A percentile compares a stretch with the other conserved stretches of the same genome.
Conservation (phyloP, 30 jellyfish, hydroid and myxozoan species). For the Turritopsis rubra region DNA sequence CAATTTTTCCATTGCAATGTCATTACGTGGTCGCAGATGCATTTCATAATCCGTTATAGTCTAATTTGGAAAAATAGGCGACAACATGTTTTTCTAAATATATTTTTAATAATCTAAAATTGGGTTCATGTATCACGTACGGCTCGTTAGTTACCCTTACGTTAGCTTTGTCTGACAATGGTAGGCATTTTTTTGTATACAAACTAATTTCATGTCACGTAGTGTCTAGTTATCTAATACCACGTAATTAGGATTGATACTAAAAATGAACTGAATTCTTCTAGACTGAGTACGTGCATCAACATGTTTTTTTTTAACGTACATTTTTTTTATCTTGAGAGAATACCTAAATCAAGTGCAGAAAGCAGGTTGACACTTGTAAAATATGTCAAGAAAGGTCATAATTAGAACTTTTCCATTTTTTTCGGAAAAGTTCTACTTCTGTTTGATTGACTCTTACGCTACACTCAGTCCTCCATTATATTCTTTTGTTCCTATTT, state of each 20-base stretch:
- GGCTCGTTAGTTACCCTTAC: background rate
- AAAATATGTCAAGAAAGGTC: no score
- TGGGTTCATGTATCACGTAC: background rate
- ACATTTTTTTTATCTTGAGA: no score
- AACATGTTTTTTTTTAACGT: no score
- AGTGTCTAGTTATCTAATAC: background rate
- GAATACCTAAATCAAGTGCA: no score
- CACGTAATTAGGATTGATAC: background rate
- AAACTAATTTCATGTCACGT: background rate
- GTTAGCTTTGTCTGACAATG: background rate
- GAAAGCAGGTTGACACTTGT: no score
- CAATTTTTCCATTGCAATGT: background rate
- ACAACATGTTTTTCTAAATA: background rate
- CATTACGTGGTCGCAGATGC: background rate
- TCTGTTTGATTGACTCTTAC: no score
- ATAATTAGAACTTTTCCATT: no score
- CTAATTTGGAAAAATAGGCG: background rate
- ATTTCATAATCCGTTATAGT: background rate
- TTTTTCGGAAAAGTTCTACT: no score
- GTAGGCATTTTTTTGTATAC: background rate
- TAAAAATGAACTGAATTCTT: no score
- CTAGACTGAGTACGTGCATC: no score
- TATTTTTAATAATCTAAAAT: background rate
- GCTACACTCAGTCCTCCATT: no score
- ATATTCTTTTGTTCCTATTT: no score